Percentiles rank a stretch among this genome's conserved stretches.
These are phyloP conservation scores for Parnassius glacialis DNA, from an alignment of 2,888 invertebrate genomes.

Conservation along the genomic window DNA sequence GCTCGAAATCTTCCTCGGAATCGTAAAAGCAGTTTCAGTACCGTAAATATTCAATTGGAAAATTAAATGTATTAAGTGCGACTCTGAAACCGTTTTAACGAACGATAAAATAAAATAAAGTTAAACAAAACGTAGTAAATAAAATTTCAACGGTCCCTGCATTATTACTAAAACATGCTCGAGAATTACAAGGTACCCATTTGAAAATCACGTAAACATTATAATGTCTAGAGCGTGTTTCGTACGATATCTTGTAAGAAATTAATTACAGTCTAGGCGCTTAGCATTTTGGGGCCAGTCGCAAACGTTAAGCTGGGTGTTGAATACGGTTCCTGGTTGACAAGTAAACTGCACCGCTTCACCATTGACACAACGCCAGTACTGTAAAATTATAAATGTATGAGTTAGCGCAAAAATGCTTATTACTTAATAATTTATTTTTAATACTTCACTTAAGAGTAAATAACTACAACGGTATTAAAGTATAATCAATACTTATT, in stretches of 20 bases:
- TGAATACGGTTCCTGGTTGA: slow-evolving; percentile 87
- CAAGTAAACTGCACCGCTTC: slow-evolving; percentile 87
- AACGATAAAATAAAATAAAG: not conserved
- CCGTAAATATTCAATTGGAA: slow-evolving; percentile 3
- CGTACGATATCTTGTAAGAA: not conserved
- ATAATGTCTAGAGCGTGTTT: slow-evolving; percentile 22
- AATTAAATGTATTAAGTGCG: slow-evolving; percentile 2
- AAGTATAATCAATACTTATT: too few species aligned
- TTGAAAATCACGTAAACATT: slow-evolving; percentile 7
- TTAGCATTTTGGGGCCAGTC: slow-evolving; percentile 90
- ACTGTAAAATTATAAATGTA: slow-evolving; percentile 73
- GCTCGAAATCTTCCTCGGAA: slow-evolving; percentile 4
- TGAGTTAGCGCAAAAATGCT: too few species aligned
- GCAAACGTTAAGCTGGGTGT: slow-evolving; percentile 85
- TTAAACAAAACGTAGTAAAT: slow-evolving; percentile 3
- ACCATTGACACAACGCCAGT: slow-evolving; percentile 92
- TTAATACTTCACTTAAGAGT: too few species aligned
- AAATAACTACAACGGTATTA: too few species aligned
- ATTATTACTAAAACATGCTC: slow-evolving; percentile 19
- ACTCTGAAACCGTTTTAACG: slow-evolving; percentile 11
- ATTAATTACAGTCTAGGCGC: slow-evolving; percentile 76
- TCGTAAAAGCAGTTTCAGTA: slow-evolving; percentile 16
- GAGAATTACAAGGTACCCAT: slow-evolving; percentile 20
- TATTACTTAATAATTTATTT: too few species aligned
- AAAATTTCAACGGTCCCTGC: slow-evolving; percentile 9